Evolutionary conservation across 2,113 vertebrate genomes (phyloP).

Genomic region (Castor canadensis): DNA sequence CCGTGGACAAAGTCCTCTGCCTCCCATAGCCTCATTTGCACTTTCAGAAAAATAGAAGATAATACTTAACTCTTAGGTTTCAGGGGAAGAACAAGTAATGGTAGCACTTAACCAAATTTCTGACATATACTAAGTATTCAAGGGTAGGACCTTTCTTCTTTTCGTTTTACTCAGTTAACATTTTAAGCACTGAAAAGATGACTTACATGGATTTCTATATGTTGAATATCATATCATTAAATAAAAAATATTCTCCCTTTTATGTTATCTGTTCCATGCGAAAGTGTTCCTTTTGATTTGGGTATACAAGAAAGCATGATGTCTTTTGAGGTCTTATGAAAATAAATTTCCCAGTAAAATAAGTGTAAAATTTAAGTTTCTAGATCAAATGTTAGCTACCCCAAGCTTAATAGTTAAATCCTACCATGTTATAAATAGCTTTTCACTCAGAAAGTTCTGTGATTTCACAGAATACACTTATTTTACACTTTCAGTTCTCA

Average conservation of each 20-base stretch:
- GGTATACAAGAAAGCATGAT: neutral
- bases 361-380: constrained; percentile 2
- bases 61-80: constrained; percentile 1
- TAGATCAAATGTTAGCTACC: constrained; percentile 10
- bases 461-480: constrained; percentile 12
- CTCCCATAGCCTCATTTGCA: neutral
- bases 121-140: neutral
- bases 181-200: constrained; percentile 20
- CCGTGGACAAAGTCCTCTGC: neutral
- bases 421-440: neutral
- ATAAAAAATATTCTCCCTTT: neutral
- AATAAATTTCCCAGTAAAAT: constrained; percentile 11
- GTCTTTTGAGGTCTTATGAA: neutral
- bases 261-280: neutral
- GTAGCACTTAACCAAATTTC: neutral
- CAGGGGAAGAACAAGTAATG: neutral
- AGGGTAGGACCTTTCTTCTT: neutral
- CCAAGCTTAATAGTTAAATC: constrained; percentile 25
- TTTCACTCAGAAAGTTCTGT: neutral
- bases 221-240: constrained; percentile 14
- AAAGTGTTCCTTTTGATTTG: neutral
- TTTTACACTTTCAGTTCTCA: neutral
- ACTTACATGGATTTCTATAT: neutral
- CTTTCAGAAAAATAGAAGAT: neutral
- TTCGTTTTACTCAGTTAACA: neutral